phyloP scores from a whole-genome alignment of 2,113 vertebrate species.

The Coturnix japonica region DNA sequence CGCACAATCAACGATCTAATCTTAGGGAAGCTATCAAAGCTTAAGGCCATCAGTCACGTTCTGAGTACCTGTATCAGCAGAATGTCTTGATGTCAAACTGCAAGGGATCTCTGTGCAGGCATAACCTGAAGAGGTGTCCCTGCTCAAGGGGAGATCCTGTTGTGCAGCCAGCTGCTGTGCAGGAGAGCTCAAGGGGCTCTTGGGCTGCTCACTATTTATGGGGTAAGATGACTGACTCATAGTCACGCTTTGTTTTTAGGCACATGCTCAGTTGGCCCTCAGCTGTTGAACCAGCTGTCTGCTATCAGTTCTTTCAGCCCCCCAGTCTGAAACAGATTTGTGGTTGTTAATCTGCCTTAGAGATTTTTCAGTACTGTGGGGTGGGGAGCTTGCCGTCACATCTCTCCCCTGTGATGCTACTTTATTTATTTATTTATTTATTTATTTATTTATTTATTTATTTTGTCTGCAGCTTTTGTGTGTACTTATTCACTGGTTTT shows the following conservation, averaged over 20 bases:
- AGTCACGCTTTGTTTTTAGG: not conserved
- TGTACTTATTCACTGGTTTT: not conserved
- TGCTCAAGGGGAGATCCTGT: not conserved
- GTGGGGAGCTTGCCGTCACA: not conserved
- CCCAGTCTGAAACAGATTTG: not conserved
- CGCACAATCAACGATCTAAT: not conserved
- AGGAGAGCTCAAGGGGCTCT: not conserved
- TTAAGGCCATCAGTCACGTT: not conserved
- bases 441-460: too few relatives aligned
- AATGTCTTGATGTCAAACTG: not conserved
- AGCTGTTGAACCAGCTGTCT: not conserved
- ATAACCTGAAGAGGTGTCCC: not conserved
- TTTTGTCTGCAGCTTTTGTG: not conserved
- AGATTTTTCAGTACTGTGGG: not conserved
- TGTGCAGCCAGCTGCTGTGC: not conserved
- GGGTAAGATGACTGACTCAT: not conserved
- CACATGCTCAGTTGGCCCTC: not conserved
- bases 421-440: too few relatives aligned
- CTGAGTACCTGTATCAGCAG: not conserved
- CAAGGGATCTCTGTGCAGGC: not conserved
- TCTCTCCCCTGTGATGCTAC: accelerated
- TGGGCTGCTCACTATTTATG: not conserved
- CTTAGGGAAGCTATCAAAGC: not conserved
- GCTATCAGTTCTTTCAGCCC: not conserved
- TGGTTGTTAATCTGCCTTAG: not conserved